Base-by-base conservation (phyloP, 1,140 invertebrate genomes). In the Micrasema longulum region DNA sequence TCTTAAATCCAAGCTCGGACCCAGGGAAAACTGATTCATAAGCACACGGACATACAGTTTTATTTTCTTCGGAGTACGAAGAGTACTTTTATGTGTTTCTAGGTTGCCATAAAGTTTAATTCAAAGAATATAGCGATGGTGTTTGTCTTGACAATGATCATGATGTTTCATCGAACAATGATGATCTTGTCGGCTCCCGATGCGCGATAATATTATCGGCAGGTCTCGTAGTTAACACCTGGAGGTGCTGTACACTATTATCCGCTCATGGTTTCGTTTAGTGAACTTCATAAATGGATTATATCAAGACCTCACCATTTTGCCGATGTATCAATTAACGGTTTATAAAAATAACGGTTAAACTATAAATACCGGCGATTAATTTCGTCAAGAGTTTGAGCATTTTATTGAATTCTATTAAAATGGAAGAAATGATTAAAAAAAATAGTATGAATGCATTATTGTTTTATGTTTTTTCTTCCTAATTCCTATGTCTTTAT, bases 171-270 rank as follows among this genome's bases (percentile, higher is more conserved):
- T 4, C 41, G 41, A 18, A 47, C 38, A 63, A 63, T 63, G 60
- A 63, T 63, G 60, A 64, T 64, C 41, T 64, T 47, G 52, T 64
- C 60, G 53, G 55, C 65, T 60, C 64, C 71, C 71, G 71, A 72
- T 72, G 52, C 14, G 38, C 38, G 71, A 72, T 72, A 62, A 67
- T 64, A 72, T 72, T 72, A 52, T 67, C 60, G 52, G 43, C 63
- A 57, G 52, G 26, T 68, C 65, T 60, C 60, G 26, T 26, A 72
- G 48, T 62, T 67, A 72, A 72, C 71, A 72, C 71, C 71, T 72
- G 71, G 64, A 57, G 22, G 41, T 63, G 41, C 23, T 53, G 45
- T 53, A 41, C 14, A 31, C 26, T 7, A 31, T 31, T 31, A 31
- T 31, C 14, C 7, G 23, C 23, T 66, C 45, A 26, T 47, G 16